Evolutionary conservation across 1,140 invertebrate species (phyloP).

Genomic region (Pantala flavescens): DNA sequence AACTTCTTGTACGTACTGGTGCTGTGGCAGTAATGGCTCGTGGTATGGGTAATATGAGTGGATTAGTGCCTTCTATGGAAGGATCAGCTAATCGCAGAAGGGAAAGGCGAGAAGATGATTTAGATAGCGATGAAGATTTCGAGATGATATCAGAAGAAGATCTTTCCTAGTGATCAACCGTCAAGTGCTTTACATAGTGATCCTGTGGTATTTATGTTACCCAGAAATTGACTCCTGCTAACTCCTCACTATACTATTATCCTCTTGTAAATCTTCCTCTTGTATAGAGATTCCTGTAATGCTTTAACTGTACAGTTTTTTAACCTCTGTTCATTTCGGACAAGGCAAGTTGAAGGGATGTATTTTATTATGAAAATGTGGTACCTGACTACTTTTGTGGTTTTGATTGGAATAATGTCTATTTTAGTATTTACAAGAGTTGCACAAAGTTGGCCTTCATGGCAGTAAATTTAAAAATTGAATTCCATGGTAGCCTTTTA

Average conservation of each 20-base stretch:
- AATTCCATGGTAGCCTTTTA: too few relatives aligned
- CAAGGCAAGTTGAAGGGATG: not conserved
- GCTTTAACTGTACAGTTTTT: not conserved
- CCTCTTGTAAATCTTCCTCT: not conserved
- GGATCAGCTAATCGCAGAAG: not conserved
- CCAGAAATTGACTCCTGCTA: too few relatives aligned
- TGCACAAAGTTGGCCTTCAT: too few relatives aligned
- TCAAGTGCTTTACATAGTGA: too few relatives aligned
- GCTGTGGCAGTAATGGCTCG: not conserved
- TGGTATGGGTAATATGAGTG: not conserved
- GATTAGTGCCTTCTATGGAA: not conserved
- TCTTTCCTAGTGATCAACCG: not conserved
- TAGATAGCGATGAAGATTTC: not conserved
- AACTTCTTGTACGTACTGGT: not conserved
- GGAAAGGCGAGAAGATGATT: not conserved
- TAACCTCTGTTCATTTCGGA: not conserved
- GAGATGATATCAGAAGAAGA: not conserved
- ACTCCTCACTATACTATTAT: not conserved
- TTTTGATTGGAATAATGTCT: not conserved
- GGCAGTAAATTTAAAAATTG: too few relatives aligned
- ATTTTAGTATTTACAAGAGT: too few relatives aligned
- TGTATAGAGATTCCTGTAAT: not conserved
- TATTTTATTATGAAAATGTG: not conserved
- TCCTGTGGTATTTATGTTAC: too few relatives aligned
- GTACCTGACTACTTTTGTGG: slow-evolving; percentile 1